These are phyloP conservation scores for Thyatira batis DNA, from an alignment of 2,888 invertebrate species.

Conservation along the genomic window DNA sequence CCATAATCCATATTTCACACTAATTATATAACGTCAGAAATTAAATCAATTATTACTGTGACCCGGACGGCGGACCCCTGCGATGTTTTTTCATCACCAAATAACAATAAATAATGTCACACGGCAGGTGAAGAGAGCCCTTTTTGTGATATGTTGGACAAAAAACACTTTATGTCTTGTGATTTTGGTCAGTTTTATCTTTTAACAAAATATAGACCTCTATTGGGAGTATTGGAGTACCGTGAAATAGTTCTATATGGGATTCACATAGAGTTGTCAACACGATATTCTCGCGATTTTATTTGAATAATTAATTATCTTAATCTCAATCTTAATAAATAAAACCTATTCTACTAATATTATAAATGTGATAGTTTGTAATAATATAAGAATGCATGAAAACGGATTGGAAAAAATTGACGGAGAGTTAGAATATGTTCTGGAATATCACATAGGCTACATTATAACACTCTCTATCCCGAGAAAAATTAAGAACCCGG, in stretches of 20 bases:
- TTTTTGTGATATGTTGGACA: conserved; percentile 44
- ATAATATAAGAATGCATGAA: too few relatives aligned
- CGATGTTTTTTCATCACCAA: conserved; percentile 38
- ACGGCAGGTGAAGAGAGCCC: conserved; percentile 72
- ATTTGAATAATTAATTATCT: too few relatives aligned
- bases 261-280: conserved; percentile 50
- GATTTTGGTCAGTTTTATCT: conserved; percentile 77
- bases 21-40: conserved; percentile 72
- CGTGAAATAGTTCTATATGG: conserved; percentile 68
- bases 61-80: conserved; percentile 32
- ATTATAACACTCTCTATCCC: too few relatives aligned
- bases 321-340: too few relatives aligned
- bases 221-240: conserved; percentile 57
- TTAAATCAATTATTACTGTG: conserved; percentile 71
- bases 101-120: conserved; percentile 72
- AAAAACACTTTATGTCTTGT: conserved; percentile 75
- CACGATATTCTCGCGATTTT: too few relatives aligned
- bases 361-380: too few relatives aligned
- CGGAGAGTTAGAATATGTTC: too few relatives aligned
- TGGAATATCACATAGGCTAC: too few relatives aligned
- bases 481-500: too few relatives aligned
- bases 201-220: conserved; percentile 69
- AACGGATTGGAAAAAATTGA: too few relatives aligned
- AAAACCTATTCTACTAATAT: too few relatives aligned
- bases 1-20: conserved; percentile 70